Evolutionary conservation across 2,888 invertebrate species (phyloP), one percentile per base, ranked within the genome.

Genomic region (Amphipyra tragopoginis): DNA sequence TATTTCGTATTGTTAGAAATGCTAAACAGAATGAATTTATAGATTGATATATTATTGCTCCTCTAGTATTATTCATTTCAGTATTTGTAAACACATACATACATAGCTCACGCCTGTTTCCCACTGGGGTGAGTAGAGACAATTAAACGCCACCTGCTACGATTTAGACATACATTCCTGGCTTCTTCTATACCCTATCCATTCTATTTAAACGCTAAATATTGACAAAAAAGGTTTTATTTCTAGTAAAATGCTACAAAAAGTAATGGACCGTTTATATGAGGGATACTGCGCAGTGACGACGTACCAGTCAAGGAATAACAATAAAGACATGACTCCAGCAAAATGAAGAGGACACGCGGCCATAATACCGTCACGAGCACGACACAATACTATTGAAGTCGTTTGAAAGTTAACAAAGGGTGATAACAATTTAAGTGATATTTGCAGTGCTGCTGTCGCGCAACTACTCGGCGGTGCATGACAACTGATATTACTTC

Each of bases 251-350:
- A 55, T 43, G 38, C 44, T 44, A 47, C 53, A 55, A 70, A 62
- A 21, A 63, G 42, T 29, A 7, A 29, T 29, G 29, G 4, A 29
- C 5, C 2, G 29, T 5, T 59, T 53, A 66, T 60, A 66, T 54
- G 68, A 58, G 67, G 77, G 76, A 70, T 65, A 66, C 57, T 49
- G 72, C 67, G 49, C 65, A 21, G 21, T 21, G 21, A 21, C 21
- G 21, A 77, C 79, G 79, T 80, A 83, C 70, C 72, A 83, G 72
- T 81, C 77, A 62, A 72, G 72, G 78, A 70, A 75, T 64, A 79
- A 70, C 80, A 79, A 81, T 84, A 83, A 81, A 86, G 77, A 80
- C 75, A 77, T 82, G 74, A 76, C 73, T 71, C 59, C 53, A 69
- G 64, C 61, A 58, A 75, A 57, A 75, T 66, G 60, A 72, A 73